phyloP scores from a whole-genome alignment of 2,888 invertebrate species.

The Diplolepis rosae region DNA sequence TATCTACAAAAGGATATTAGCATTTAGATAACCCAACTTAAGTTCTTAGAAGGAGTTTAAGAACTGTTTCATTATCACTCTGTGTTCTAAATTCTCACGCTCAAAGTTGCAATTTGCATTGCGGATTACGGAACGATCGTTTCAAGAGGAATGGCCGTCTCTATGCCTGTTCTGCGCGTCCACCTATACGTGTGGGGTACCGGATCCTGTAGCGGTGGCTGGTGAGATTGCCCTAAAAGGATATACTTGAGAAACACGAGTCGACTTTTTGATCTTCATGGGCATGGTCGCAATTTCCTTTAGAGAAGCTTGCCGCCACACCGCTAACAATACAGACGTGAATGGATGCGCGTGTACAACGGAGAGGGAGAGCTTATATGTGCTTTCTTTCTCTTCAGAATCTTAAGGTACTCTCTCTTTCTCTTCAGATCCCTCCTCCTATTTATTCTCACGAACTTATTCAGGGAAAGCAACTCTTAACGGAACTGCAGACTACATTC shows the following conservation, averaged over 20 bases:
- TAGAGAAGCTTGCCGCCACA: conserved; percentile 27
- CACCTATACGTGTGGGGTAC: conserved; percentile 7
- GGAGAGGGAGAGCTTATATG: conserved; percentile 27
- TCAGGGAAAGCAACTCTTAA: not conserved
- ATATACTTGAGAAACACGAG: conserved; percentile 41
- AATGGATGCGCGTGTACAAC: conserved; percentile 46
- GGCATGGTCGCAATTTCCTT: conserved; percentile 42
- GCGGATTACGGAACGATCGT: not conserved
- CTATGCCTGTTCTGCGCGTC: not conserved
- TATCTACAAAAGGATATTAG: not conserved
- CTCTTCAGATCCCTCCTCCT: conserved; percentile 23
- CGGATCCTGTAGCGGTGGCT: conserved; percentile 26
- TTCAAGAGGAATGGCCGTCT: conserved; percentile 5
- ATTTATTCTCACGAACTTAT: conserved; percentile 19
- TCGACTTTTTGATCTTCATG: conserved; percentile 45
- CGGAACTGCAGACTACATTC: not conserved
- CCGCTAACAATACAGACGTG: conserved; percentile 38
- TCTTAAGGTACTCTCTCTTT: conserved; percentile 27
- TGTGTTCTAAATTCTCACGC: conserved; percentile 18
- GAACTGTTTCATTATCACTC: not conserved
- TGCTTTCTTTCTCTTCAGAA: not conserved
- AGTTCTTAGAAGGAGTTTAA: not conserved
- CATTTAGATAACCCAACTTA: not conserved
- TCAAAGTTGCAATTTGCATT: conserved; percentile 3
- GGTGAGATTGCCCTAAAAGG: conserved; percentile 31